phyloP scores from a whole-genome alignment of 2,797 vertebrate genomes.

The Darevskia nairensis region DNA sequence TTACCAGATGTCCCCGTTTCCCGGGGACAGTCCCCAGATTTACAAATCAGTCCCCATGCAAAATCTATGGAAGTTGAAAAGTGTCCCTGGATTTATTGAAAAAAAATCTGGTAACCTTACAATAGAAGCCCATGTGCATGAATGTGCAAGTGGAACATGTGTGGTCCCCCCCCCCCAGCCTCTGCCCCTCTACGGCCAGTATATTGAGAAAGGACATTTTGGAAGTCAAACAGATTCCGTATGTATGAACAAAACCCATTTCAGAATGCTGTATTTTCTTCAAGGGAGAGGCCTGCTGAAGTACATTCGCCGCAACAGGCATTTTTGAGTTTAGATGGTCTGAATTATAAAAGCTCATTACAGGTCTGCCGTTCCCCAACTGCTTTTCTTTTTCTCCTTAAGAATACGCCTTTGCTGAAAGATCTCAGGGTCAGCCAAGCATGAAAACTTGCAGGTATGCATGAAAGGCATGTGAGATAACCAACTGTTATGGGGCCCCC shows the following conservation, averaged over 20 bases:
- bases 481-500: constrained; percentile 2
- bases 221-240: constrained; percentile 30
- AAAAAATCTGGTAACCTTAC: too few relatives aligned
- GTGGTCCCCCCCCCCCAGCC: background rate
- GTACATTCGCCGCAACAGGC: constrained; percentile 49
- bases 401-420: constrained; percentile 59
- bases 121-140: background rate
- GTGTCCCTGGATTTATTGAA: too few relatives aligned
- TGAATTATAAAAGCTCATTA: constrained; percentile 58
- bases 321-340: constrained; percentile 47
- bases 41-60: too few relatives aligned
- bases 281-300: background rate
- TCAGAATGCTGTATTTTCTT: constrained; percentile 11
- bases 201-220: background rate
- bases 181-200: background rate
- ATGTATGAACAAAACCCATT: constrained; percentile 37
- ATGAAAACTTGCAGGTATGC: constrained; percentile 67
- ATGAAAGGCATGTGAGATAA: constrained; percentile 45
- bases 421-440: constrained; percentile 59
- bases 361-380: constrained; percentile 38
- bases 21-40: too few relatives aligned
- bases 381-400: constrained; percentile 47
- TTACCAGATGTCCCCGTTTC: too few relatives aligned
- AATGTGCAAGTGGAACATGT: background rate
- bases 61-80: too few relatives aligned